Evolutionary conservation across 2,797 vertebrate species (phyloP), one percentile per base, ranked within the genome.

Genomic region (Micropoecilia bifurca): DNA sequence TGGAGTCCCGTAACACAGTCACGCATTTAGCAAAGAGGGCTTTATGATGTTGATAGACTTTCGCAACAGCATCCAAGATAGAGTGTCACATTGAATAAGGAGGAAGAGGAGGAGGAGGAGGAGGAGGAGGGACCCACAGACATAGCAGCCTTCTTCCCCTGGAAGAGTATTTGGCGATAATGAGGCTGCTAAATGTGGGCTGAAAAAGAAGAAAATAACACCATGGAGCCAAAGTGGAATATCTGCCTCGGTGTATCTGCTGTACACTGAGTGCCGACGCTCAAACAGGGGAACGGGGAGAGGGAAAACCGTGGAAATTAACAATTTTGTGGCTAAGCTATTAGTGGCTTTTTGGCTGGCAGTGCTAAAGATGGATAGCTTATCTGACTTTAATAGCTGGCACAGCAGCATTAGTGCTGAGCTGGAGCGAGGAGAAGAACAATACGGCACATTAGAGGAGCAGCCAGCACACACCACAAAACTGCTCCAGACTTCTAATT

Each of bases 341-440:
- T 95, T 95, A 95, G 92, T 85, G 89, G 88, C 85, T 94, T 90
- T 93, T 89, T 92, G 94, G 92, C 93, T 94, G 93, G 90, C 93
- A 92, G 89, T 89, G 90, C 88, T 94, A 90, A 93, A 94, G 95
- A 95, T 93, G 90, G 93, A 95, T 95, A 90, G 92, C 95, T 95
- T 95, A 95, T 94, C 93, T 93, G 93, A 93, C 94, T 94, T 94
- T 95, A 95, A 94, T 94, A 94, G 95, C 93, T 94, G 94, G 93
- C 94, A 92, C 91, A 93, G 94, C 94, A 94, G 94, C 93, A 94
- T 94, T 95, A 94, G 92, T 92, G 95, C 94, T 90, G 93, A 95
- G 93, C 92, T 89, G 92, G 90, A 92, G 91, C 83, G 87, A 93
- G 91, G 90, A 90, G 86, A 92, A 91, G 90, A 94, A 95, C 95